A percentile compares a stretch with the other conserved stretches of the same genome.
phyloP scores from a whole-genome alignment of 2,888 invertebrate genomes.

The Eretmocerus hayati region DNA sequence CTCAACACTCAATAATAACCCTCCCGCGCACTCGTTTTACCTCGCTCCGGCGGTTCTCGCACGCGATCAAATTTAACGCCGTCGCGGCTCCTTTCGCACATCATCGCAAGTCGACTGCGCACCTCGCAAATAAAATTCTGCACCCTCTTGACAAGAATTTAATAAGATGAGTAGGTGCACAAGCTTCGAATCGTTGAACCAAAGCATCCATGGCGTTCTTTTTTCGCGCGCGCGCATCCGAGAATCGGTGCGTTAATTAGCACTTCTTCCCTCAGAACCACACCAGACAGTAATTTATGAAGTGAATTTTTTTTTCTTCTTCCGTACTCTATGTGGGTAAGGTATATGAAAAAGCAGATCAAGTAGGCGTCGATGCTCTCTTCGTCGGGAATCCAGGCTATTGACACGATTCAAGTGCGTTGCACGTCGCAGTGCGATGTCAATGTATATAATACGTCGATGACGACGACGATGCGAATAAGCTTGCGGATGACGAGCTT shows the following conservation, averaged over 20 bases:
- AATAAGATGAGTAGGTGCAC: constrained; percentile 1
- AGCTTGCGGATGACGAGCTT: too few species aligned
- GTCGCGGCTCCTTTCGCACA: background rate
- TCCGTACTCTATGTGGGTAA: too few species aligned
- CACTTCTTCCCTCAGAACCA: constrained; percentile 6
- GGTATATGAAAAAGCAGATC: too few species aligned
- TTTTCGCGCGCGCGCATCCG: background rate
- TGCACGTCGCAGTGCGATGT: too few species aligned
- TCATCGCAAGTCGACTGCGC: background rate
- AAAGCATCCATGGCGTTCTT: too few species aligned
- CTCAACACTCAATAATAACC: background rate
- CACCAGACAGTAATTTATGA: too few species aligned
- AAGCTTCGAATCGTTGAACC: constrained; percentile 12
- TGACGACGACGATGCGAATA: too few species aligned
- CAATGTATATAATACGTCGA: too few species aligned
- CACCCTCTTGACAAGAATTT: too few species aligned
- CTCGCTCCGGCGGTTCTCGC: constrained; percentile 4
- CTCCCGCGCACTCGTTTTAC: constrained; percentile 3
- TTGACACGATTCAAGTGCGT: too few species aligned
- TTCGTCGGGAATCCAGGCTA: too few species aligned
- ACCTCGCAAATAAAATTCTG: background rate
- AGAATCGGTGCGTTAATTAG: constrained; percentile 19
- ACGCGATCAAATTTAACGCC: constrained; percentile 14
- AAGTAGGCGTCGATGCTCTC: constrained; percentile 7
- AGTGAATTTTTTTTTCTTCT: too few species aligned